Base-by-base conservation (phyloP, 2,113 vertebrate genomes). In the Sterrhoptilus dennistouni region DNA sequence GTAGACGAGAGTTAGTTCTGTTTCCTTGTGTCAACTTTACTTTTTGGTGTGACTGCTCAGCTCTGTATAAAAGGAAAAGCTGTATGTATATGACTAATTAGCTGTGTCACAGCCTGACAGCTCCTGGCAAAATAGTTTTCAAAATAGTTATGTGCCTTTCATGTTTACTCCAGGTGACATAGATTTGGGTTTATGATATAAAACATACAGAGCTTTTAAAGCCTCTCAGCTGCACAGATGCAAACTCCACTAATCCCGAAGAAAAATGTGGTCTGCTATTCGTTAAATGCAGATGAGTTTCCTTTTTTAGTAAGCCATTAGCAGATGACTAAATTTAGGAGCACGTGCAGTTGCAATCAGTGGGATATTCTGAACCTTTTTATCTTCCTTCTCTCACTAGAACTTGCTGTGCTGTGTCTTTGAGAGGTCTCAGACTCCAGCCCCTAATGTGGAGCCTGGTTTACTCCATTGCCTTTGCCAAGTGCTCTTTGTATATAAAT, bases 301-400 rank as follows among this genome's bases (percentile, higher is more conserved):
- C 89, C 69, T 69, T 90, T 93, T 92, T 85, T 89, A 94, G 82
- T 57, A 83, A 93, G 78, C 50, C n/a, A n/a, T 77, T 65, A 91
- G 66, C 70, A 83, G 74, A 87, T 79, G 70, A 27, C 93, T 96
- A 87, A 90, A 93, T 94, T 94, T 97, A 95, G 94, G 63, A 88
- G 45, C 59, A 53, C 7, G 14, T 61, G 85, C 88, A 69, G 40
- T 87, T 83, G 56, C 14, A 77, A 11, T 77, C 52, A 70, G 31
- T 77, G 52, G 47, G 63, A 82, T 78, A 64, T 82, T 92, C 53
- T 65, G 36, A 80, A 44, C 38, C 36, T 72, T 70, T 75, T 60
- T 15, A 53, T 89, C 45, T 85, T 50, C 24, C 33, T 85, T 77
- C 22, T 40, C 81, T 29, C 20, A 3, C 23, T 63, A 54, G 69